These are phyloP conservation scores for Indicator maculatus DNA, from an alignment of 2,113 vertebrate species.

Conservation along the genomic window DNA sequence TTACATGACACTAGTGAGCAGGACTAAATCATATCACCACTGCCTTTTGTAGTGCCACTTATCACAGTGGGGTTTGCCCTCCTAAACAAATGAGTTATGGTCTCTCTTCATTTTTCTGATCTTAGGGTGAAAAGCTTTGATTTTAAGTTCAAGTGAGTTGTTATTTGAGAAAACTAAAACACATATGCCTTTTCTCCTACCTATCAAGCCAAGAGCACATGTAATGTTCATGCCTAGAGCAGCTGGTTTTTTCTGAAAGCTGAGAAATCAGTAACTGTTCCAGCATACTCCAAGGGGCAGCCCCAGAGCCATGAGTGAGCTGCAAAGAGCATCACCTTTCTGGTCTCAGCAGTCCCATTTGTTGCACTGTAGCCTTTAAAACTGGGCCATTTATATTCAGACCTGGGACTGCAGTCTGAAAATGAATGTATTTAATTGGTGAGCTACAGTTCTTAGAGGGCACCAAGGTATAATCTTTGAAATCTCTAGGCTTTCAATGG, in stretches of 20 bases:
- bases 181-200: not conserved
- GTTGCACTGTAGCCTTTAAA: not conserved
- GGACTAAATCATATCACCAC: not conserved
- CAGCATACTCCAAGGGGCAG: not conserved
- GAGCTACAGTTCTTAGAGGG: not conserved
- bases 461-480: not conserved
- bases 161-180: not conserved
- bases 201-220: accelerated
- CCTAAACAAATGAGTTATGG: not conserved
- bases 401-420: not conserved
- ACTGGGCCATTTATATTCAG: not conserved
- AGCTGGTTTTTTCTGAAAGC: not conserved
- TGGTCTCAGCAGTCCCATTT: not conserved
- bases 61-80: not conserved
- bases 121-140: not conserved
- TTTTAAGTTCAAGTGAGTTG: not conserved
- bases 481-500: not conserved
- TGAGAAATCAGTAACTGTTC: not conserved
- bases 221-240: accelerated
- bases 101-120: not conserved
- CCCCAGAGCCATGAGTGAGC: accelerated
- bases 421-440: not conserved
- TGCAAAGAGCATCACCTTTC: not conserved
- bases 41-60: accelerated
- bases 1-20: not conserved